A percentile compares a stretch with the other conserved stretches of the same genome.
phyloP scores from a whole-genome alignment of 2,888 invertebrate genomes.

The Steinernema hermaphroditum region DNA sequence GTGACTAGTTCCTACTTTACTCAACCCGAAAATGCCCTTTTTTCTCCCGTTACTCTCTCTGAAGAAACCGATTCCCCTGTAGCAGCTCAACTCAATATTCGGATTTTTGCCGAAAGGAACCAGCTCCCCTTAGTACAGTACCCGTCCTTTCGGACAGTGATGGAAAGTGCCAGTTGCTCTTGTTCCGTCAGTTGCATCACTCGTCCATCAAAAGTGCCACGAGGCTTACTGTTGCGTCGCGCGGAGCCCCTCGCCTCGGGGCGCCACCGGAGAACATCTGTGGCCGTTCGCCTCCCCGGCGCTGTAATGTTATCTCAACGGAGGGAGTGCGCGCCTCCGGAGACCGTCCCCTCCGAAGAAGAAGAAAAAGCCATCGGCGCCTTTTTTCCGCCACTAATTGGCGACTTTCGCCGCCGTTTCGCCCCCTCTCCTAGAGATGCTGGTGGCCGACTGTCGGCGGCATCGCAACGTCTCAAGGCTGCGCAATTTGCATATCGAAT shows the following conservation, averaged over 20 bases:
- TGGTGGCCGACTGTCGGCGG: not conserved
- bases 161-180: no score
- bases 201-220: constrained; percentile 28
- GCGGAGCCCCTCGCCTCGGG: no score
- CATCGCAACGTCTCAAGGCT: not conserved
- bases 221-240: constrained; percentile 27
- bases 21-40: no score
- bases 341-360: not conserved
- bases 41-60: no score
- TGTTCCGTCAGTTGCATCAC: no score
- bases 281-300: constrained; percentile 17
- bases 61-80: no score
- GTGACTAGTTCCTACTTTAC: no score
- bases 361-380: constrained; percentile 23
- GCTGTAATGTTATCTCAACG: constrained; percentile 28
- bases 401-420: constrained; percentile 14
- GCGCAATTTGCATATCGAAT: constrained; percentile 28
- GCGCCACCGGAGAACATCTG: constrained; percentile 24
- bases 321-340: constrained; percentile 20
- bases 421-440: not conserved
- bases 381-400: constrained; percentile 25
- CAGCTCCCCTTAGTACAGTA: no score
- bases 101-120: no score
- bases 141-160: no score
- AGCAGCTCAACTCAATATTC: no score